Conservation (phyloP, 2,113 vertebrate species). For the Pica pica region DNA sequence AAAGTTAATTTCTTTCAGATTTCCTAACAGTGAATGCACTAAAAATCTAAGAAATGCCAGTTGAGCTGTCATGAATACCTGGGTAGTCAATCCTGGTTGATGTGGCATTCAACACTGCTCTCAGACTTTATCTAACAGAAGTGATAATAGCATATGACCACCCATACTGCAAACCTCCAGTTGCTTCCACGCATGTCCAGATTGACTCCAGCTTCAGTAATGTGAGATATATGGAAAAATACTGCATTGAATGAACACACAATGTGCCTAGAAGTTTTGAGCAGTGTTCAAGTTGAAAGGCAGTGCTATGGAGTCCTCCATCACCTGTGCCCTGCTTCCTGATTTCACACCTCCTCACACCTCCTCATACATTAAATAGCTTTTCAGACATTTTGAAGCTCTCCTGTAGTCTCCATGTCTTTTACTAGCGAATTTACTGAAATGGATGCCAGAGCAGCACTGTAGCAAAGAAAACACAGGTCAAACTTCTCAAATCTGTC, state of each 20-base stretch:
- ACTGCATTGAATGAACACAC: not conserved
- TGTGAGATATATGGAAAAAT: not conserved
- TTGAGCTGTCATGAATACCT: not conserved
- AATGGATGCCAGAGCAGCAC: not conserved
- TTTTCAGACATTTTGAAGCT: not conserved
- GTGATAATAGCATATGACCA: not conserved
- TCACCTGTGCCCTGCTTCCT: not conserved
- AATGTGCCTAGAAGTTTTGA: not conserved
- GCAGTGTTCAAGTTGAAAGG: not conserved
- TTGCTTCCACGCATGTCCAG: fast-evolving
- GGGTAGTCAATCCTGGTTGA: not conserved
- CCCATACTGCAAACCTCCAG: not conserved
- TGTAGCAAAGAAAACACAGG: not conserved
- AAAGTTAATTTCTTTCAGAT: not conserved
- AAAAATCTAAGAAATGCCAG: not conserved
- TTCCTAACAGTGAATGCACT: not conserved
- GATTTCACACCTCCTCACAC: not conserved
- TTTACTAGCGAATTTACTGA: not conserved
- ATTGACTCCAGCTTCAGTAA: not conserved
- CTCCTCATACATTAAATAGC: not conserved
- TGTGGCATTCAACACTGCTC: not conserved
- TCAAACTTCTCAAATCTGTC: not conserved
- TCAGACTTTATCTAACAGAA: not conserved
- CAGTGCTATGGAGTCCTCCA: not conserved
- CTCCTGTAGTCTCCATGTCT: not conserved